Evolutionary conservation across 2,888 invertebrate genomes (phyloP).

Genomic region (Apamea sordens): DNA sequence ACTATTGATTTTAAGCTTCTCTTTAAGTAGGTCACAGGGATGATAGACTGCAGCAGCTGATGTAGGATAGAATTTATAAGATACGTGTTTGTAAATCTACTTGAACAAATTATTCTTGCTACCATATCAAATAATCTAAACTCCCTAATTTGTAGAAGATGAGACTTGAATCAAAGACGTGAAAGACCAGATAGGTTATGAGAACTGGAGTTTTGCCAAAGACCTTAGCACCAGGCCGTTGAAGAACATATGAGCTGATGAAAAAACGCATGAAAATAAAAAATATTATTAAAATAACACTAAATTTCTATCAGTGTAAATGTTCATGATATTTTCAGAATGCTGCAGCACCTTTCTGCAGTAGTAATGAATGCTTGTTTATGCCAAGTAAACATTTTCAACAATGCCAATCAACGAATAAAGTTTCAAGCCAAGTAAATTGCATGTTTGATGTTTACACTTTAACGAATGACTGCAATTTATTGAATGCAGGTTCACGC

Average conservation of each 20-base stretch:
- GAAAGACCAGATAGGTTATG: not conserved
- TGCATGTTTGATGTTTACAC: conserved; percentile 46
- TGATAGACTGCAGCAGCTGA: not conserved
- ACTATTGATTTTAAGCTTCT: conserved; percentile 43
- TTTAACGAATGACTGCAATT: conserved; percentile 47
- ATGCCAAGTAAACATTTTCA: conserved; percentile 42
- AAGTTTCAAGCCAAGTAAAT: conserved; percentile 41
- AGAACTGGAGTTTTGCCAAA: not conserved
- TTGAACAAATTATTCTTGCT: not conserved
- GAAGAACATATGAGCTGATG: not conserved
- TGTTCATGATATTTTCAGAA: not conserved
- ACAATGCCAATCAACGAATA: conserved; percentile 54
- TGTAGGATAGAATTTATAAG: not conserved
- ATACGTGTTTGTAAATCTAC: not conserved
- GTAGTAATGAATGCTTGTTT: conserved; percentile 50
- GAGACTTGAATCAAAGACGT: not conserved
- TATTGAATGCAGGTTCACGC: conserved; percentile 34
- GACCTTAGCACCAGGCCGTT: no score
- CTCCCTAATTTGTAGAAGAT: not conserved
- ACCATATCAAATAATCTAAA: not conserved
- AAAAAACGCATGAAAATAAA: not conserved
- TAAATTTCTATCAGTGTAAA: not conserved
- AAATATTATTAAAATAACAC: not conserved
- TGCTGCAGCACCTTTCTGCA: conserved; percentile 44
- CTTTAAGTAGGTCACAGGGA: conserved; percentile 1